phyloP scores from a whole-genome alignment of 2,113 vertebrate species.

The Kobus ellipsiprymnus region DNA sequence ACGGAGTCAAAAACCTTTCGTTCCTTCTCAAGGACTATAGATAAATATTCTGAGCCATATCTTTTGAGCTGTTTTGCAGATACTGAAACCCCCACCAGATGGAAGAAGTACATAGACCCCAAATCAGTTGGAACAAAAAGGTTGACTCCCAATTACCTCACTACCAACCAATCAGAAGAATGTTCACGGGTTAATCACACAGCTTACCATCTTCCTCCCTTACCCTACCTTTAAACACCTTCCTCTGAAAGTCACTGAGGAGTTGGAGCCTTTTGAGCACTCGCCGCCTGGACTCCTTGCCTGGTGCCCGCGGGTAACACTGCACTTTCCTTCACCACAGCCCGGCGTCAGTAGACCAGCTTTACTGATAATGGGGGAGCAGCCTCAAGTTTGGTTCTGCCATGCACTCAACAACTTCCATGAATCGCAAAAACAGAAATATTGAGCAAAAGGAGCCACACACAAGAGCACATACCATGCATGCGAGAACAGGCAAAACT shows the following conservation, averaged over 20 bases:
- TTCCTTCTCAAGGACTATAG: background rate
- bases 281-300: background rate
- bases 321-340: background rate
- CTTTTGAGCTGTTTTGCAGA: background rate
- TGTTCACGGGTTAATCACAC: background rate
- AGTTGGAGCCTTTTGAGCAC: background rate
- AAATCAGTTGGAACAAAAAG: background rate
- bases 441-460: background rate
- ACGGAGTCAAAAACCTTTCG: background rate
- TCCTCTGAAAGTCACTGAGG: background rate
- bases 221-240: background rate
- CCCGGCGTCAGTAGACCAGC: background rate
- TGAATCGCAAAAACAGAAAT: background rate
- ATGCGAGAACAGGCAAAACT: background rate
- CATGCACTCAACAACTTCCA: background rate
- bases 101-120: background rate
- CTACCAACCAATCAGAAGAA: background rate
- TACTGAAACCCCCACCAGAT: background rate
- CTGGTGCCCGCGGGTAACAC: background rate
- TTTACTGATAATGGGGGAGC: background rate
- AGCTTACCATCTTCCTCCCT: background rate
- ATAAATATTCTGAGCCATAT: background rate
- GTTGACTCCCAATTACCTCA: background rate
- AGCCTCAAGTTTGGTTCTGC: background rate
- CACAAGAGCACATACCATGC: background rate